Evolutionary conservation across 1,140 invertebrate genomes (phyloP).

Genomic region (Anthonomus grandis): DNA sequence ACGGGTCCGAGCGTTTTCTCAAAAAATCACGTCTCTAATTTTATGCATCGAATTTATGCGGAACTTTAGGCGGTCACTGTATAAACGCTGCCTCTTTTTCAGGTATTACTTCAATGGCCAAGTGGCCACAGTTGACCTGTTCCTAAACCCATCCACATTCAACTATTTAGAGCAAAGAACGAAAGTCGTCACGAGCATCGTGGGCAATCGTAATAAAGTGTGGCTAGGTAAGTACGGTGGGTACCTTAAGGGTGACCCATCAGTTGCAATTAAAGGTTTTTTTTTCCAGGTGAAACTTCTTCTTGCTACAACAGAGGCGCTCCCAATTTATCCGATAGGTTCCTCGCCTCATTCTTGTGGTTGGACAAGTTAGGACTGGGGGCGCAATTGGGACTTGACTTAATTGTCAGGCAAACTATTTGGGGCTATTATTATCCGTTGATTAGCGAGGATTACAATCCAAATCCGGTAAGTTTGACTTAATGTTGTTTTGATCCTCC

Average conservation of each 20-base stretch:
- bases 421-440: slow-evolving; percentile 66
- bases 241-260: too few relatives aligned
- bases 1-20: too few relatives aligned
- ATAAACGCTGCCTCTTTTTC: too few relatives aligned
- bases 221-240: neutral
- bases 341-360: slow-evolving; percentile 70
- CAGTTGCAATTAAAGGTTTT: too few relatives aligned
- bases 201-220: neutral
- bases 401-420: slow-evolving; percentile 69
- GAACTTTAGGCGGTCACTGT: too few relatives aligned
- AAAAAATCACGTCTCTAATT: too few relatives aligned
- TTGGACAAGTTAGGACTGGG: slow-evolving; percentile 73
- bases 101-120: neutral
- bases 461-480: slow-evolving; percentile 57
- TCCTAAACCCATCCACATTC: neutral
- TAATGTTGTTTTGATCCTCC: too few relatives aligned
- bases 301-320: slow-evolving; percentile 73
- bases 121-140: neutral
- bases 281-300: slow-evolving; percentile 62
- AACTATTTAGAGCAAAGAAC: neutral
- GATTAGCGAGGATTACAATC: slow-evolving; percentile 58
- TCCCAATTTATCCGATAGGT: slow-evolving; percentile 64
- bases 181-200: neutral
- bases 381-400: slow-evolving; percentile 60
- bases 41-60: too few relatives aligned